Base-by-base conservation (phyloP, 1,140 invertebrate genomes). In the Liolophura sinensis region DNA sequence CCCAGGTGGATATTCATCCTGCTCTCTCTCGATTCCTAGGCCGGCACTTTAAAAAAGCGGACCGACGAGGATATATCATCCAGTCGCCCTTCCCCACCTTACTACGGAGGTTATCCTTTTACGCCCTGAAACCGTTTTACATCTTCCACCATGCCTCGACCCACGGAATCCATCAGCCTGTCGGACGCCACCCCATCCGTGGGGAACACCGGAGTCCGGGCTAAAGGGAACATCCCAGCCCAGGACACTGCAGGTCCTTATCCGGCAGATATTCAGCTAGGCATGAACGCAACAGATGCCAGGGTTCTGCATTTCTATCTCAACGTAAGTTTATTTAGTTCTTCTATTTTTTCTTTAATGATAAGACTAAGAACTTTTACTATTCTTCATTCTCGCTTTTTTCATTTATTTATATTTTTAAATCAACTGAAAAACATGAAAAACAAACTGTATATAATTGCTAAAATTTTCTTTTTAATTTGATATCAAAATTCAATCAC, bases 261-360 rank as follows among this genome's bases (percentile, higher is more conserved):
- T 50, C 65, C 72, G 6, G 65, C 51, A 18, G 65, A 70, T 12
- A 60, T 74, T 46, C 59, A 58, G 15, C 66, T 76, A 25, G 71
- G 66, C 3, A 54, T 63, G 20, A 61, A 68, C 46, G 65, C 68
- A 3, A 18, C 25, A 6, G 74, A 76, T 63, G 51, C 64, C 14
- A 64, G 48, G 16, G 60, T 48, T 47, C 58, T 68, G 40, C 59
- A 57, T 14, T 62, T 50, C 54, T 51, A 70, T 3, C 22, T 75
- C 3, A 66, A 75, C 65, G 73, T 75, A 46, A 67, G 71, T 61
- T 14, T 57, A 46, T n/a, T n/a, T n/a, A n/a, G n/a, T n/a, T n/a
- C n/a, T n/a, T n/a, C n/a, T n/a, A n/a, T 51, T 47, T n/a, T 6
- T 49, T 56, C 65, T 62, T 65, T 51, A 58, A 67, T 66, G 63